Evolutionary conservation across 2,113 vertebrate genomes (phyloP).

Genomic region (Tor tambroides): DNA sequence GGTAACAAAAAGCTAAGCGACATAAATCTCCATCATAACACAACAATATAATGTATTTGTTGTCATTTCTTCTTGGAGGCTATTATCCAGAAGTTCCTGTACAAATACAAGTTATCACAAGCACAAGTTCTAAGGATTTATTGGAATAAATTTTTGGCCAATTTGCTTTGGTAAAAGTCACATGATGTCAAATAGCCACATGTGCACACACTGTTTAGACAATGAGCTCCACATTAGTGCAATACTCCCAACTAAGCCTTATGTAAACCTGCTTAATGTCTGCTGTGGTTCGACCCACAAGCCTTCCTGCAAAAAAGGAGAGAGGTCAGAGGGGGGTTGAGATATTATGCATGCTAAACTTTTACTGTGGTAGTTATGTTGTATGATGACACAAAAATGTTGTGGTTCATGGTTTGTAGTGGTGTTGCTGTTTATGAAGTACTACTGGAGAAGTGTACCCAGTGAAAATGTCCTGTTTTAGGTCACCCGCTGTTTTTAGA

Average conservation of each 20-base stretch:
- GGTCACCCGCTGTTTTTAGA: slow-evolving; percentile 51
- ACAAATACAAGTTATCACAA: not conserved
- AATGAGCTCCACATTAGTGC: not conserved
- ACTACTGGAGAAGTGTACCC: slow-evolving; percentile 12
- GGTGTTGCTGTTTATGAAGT: slow-evolving; percentile 10
- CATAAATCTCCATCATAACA: not conserved
- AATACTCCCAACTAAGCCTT: not conserved
- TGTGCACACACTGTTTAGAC: slow-evolving; percentile 11
- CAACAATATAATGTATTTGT: not conserved
- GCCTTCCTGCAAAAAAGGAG: not conserved
- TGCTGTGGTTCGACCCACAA: not conserved
- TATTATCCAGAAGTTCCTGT: not conserved
- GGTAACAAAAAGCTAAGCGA: not conserved
- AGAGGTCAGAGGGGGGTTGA: not conserved
- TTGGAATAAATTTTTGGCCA: not conserved
- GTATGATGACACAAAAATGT: not conserved
- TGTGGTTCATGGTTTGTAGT: not conserved
- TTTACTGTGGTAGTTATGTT: not conserved
- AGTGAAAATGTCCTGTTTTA: slow-evolving; percentile 36
- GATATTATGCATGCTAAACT: not conserved
- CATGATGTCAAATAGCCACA: slow-evolving; percentile 4
- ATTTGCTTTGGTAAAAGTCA: not conserved
- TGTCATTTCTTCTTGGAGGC: not conserved
- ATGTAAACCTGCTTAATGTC: slow-evolving; percentile 42
- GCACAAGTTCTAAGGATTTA: not conserved